phyloP scores from a whole-genome alignment of 2,888 invertebrate genomes.

The Limnephilus auricula region DNA sequence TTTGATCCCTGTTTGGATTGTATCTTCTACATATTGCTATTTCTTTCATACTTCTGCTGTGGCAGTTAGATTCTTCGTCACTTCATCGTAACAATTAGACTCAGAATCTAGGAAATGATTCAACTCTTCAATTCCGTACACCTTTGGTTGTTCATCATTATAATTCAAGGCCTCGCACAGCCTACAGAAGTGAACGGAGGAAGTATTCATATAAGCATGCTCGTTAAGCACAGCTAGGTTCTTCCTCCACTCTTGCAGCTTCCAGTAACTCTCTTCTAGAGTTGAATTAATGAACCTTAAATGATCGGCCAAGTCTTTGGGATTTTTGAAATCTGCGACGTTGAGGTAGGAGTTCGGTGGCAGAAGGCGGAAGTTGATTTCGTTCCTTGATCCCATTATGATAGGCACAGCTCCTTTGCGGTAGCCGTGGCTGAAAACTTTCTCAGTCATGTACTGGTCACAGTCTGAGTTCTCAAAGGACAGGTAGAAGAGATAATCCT shows the following conservation, averaged over 20 bases:
- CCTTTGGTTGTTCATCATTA: slow-evolving; percentile 71
- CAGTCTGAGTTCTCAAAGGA: slow-evolving; percentile 85
- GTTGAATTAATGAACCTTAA: slow-evolving; percentile 74
- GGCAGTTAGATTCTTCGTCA: not conserved
- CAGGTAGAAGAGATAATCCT: slow-evolving; percentile 82
- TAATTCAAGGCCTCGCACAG: slow-evolving; percentile 79
- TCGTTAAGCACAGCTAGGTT: slow-evolving; percentile 79
- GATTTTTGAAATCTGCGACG: slow-evolving; percentile 76
- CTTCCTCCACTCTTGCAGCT: slow-evolving; percentile 80
- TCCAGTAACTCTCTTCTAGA: slow-evolving; percentile 71
- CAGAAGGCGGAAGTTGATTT: slow-evolving; percentile 74
- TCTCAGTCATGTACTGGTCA: slow-evolving; percentile 84
- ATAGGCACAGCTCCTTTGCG: slow-evolving; percentile 81
- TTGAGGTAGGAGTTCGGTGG: slow-evolving; percentile 81
- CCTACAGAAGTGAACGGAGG: slow-evolving; percentile 79
- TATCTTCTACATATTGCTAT: not conserved
- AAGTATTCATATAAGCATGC: slow-evolving; percentile 82
- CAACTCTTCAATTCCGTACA: slow-evolving; percentile 69
- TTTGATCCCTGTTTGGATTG: not conserved
- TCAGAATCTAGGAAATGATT: slow-evolving; percentile 46
- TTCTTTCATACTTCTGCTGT: not conserved
- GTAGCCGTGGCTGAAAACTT: slow-evolving; percentile 82
- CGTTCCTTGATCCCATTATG: slow-evolving; percentile 79
- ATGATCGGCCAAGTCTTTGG: slow-evolving; percentile 76
- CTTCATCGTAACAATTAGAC: slow-evolving; percentile 42